phyloP scores from a whole-genome alignment of 2,113 vertebrate genomes.

The Pycnonotus jocosus region DNA sequence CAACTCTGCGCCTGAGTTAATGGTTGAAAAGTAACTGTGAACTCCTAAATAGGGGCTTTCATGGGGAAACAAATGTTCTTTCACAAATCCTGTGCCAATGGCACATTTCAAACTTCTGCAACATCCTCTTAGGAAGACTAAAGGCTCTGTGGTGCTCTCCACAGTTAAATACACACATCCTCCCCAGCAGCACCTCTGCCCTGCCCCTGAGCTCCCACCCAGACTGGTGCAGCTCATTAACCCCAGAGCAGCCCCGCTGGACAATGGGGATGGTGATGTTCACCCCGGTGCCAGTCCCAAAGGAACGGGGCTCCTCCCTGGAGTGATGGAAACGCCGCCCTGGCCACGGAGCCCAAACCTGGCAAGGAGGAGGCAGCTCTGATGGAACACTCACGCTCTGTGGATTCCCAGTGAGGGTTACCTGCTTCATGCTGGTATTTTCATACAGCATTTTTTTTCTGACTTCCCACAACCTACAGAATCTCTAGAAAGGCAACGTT shows the following conservation, averaged over 20 bases:
- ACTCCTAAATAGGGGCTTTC: conserved; percentile 24
- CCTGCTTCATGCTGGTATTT: not conserved
- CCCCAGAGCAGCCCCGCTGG: not conserved
- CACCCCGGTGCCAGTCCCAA: too few species aligned
- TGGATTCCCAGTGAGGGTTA: not conserved
- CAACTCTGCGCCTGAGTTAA: not conserved
- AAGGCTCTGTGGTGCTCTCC: not conserved
- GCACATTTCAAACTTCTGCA: not conserved
- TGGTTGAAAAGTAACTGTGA: not conserved
- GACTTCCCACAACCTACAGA: not conserved
- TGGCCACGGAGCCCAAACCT: fast-evolving
- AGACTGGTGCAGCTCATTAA: not conserved
- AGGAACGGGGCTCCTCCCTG: too few species aligned
- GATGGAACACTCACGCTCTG: fast-evolving
- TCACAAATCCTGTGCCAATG: not conserved
- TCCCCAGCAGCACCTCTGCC: not conserved
- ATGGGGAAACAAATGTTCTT: conserved; percentile 27
- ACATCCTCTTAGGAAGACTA: not conserved
- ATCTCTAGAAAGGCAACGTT: not conserved
- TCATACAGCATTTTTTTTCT: not conserved
- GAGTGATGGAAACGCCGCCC: not conserved
- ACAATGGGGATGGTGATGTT: not conserved
- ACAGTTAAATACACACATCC: not conserved
- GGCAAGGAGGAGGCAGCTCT: not conserved
- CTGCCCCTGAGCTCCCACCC: not conserved